Percentiles rank a stretch among this genome's conserved stretches.
These are phyloP conservation scores for Chionis minor DNA, from an alignment of 2,113 vertebrate genomes.

Conservation along the genomic window DNA sequence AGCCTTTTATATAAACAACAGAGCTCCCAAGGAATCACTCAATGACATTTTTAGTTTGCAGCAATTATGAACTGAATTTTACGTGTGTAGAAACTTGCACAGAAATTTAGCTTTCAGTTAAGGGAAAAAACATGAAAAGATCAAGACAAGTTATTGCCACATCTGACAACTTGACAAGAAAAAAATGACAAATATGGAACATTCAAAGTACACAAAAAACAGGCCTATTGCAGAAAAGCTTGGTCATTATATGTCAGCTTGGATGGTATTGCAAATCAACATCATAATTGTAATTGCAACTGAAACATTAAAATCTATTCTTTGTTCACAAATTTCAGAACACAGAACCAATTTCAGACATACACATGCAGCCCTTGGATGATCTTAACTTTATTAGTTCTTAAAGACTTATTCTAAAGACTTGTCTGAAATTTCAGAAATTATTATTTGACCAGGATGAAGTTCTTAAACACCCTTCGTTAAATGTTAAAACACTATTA, in stretches of 20 bases:
- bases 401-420: neutral
- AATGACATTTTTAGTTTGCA: neutral
- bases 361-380: neutral
- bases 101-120: neutral
- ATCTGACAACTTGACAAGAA: neutral
- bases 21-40: neutral
- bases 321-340: neutral
- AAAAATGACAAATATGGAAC: neutral
- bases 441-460: neutral
- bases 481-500: neutral
- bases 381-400: neutral
- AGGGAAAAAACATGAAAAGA: neutral
- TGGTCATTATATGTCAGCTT: neutral
- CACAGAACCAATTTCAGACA: neutral
- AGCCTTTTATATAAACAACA: neutral
- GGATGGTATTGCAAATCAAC: neutral
- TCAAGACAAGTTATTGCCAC: neutral
- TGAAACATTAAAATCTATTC: neutral
- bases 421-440: neutral
- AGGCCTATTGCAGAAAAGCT: neutral
- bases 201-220: neutral
- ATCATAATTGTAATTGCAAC: neutral
- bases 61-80: neutral
- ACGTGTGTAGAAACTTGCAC: neutral
- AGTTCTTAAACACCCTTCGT: neutral